Evolutionary conservation across 2,797 vertebrate species (phyloP).

Genomic region (Psittacula echo): DNA sequence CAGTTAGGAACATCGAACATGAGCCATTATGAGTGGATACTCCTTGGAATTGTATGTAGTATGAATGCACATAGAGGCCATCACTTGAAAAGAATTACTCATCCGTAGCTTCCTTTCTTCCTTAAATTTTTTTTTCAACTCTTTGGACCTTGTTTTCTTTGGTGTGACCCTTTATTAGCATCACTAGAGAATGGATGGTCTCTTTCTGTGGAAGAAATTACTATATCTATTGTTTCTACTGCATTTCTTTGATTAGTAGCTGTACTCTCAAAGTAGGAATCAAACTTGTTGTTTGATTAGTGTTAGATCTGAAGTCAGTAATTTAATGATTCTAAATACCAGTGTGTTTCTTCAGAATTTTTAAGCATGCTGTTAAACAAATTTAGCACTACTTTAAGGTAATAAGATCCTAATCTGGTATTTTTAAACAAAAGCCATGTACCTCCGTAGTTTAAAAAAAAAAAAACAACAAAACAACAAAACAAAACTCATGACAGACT

Average conservation of each 20-base stretch:
- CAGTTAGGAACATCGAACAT: not conserved
- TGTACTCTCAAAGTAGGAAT: not conserved
- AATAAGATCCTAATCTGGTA: not conserved
- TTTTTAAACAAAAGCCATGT: not conserved
- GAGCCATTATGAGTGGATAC: not conserved
- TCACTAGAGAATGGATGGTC: not conserved
- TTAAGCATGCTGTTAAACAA: not conserved
- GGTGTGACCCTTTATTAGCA: not conserved
- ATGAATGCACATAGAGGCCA: not conserved
- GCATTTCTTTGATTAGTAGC: not conserved
- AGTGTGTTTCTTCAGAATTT: not conserved
- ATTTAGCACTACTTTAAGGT: not conserved
- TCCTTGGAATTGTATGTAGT: not conserved
- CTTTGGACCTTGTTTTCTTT: not conserved
- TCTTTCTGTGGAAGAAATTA: not conserved
- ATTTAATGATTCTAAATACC: not conserved
- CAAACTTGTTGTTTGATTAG: not conserved
- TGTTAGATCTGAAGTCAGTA: not conserved
- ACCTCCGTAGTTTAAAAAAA: not conserved
- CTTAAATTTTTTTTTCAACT: not conserved
- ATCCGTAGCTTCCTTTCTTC: not conserved
- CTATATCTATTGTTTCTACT: not conserved
- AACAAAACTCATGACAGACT: not conserved
- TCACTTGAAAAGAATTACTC: not conserved
- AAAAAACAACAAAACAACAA: too few species aligned